Evolutionary conservation across 2,888 invertebrate genomes (phyloP).

Genomic region (Cosmorhoe ocellata): DNA sequence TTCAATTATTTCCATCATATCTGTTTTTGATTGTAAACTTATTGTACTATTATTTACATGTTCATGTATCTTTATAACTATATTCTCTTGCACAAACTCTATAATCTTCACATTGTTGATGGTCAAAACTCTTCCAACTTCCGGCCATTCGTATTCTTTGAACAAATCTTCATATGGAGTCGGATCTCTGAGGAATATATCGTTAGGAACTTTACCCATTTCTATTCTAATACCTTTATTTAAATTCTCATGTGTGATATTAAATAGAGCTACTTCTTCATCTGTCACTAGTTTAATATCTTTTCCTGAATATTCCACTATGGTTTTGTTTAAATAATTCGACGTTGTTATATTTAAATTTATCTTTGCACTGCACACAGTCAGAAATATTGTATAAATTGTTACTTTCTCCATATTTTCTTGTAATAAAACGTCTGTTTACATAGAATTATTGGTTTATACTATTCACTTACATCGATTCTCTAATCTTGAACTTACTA

Average conservation of each 20-base stretch:
- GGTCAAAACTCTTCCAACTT: slow-evolving; percentile 46
- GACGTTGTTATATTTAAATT: slow-evolving; percentile 47
- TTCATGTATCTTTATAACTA: slow-evolving; percentile 44
- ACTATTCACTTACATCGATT: not conserved
- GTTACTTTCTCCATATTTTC: slow-evolving; percentile 12
- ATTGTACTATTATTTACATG: slow-evolving; percentile 54
- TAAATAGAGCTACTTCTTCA: slow-evolving; percentile 54
- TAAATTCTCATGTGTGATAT: slow-evolving; percentile 55
- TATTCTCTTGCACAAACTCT: slow-evolving; percentile 49
- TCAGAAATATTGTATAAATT: slow-evolving; percentile 1
- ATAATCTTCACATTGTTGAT: slow-evolving; percentile 46
- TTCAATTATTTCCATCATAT: slow-evolving; percentile 44
- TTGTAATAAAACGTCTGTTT: slow-evolving; percentile 13
- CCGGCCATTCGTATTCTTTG: slow-evolving; percentile 54
- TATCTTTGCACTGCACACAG: slow-evolving; percentile 43
- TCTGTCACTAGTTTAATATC: slow-evolving; percentile 53
- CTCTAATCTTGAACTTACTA: slow-evolving; percentile 17
- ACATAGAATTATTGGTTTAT: not conserved
- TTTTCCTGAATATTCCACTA: slow-evolving; percentile 41
- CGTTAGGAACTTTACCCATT: slow-evolving; percentile 55
- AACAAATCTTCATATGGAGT: slow-evolving; percentile 57
- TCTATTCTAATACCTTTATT: slow-evolving; percentile 54
- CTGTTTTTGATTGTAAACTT: slow-evolving; percentile 37
- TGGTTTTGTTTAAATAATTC: slow-evolving; percentile 37
- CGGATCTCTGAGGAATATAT: slow-evolving; percentile 60